These are phyloP conservation scores for Eupleurogrammus muticus DNA, from an alignment of 2,797 vertebrate genomes.

Conservation along the genomic window DNA sequence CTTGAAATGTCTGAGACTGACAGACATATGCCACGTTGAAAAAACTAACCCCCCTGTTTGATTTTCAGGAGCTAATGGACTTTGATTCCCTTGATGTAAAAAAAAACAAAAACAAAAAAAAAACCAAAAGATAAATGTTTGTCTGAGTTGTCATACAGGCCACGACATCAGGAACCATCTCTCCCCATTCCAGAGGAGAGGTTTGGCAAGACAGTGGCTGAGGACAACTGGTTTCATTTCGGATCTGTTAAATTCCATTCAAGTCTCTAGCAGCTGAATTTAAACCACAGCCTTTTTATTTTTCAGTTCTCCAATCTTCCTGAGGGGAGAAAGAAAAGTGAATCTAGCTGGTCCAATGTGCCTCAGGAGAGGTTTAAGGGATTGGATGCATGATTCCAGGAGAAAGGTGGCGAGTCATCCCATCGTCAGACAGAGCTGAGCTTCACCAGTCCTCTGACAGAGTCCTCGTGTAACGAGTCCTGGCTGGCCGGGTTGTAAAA, in stretches of 20 bases:
- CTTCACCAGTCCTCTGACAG: slow-evolving; percentile 95
- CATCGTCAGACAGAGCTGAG: slow-evolving; percentile 95
- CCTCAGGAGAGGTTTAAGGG: slow-evolving; percentile 41
- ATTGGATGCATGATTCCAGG: slow-evolving; percentile 31
- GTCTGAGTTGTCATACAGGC: slow-evolving; percentile 26
- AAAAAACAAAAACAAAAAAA: slow-evolving; percentile 23
- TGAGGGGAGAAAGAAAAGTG: slow-evolving; percentile 13
- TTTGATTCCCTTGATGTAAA: slow-evolving; percentile 27
- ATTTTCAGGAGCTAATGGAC: slow-evolving; percentile 35
- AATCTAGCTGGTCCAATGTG: slow-evolving; percentile 40
- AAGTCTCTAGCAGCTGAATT: slow-evolving; percentile 66
- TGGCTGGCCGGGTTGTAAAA: slow-evolving; percentile 94
- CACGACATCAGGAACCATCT: slow-evolving; percentile 34
- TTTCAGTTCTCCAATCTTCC: slow-evolving; percentile 37
- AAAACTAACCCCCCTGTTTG: slow-evolving; percentile 19
- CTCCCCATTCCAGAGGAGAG: slow-evolving; percentile 25
- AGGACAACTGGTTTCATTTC: slow-evolving; percentile 42
- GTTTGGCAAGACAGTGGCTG: slow-evolving; percentile 61
- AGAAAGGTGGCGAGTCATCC: slow-evolving; percentile 1
- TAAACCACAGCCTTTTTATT: slow-evolving; percentile 29
- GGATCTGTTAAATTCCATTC: slow-evolving; percentile 34
- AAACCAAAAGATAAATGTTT: background rate
- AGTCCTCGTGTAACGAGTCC: slow-evolving; percentile 97
- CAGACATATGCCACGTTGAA: slow-evolving; percentile 42
- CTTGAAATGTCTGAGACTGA: slow-evolving; percentile 49